Conservation (phyloP, 2,113 vertebrate species). For the Thermophis baileyi region DNA sequence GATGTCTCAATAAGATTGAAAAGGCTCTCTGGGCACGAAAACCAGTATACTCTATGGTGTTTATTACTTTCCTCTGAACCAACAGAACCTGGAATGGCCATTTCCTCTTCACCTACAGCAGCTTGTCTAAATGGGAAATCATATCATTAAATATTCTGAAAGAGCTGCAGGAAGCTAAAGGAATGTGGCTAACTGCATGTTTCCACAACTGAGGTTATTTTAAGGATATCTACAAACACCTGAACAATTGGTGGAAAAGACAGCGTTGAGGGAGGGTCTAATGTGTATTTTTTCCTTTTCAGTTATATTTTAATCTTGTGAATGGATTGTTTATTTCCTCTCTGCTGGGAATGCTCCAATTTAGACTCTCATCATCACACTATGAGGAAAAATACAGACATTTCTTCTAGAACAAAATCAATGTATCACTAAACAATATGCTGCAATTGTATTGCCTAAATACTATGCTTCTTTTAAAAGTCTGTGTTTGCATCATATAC, state of each 20-base stretch:
- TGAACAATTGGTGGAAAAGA: constrained; percentile 33
- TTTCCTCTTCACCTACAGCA: background rate
- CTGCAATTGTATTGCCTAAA: background rate
- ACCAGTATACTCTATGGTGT: background rate
- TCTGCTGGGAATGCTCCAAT: background rate
- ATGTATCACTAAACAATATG: background rate
- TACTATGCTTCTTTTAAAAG: background rate
- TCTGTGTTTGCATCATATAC: background rate
- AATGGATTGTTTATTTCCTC: constrained; percentile 16
- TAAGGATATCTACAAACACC: background rate
- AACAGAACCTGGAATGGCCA: background rate
- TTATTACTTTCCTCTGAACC: background rate
- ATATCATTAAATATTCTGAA: background rate
- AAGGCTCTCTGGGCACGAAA: background rate
- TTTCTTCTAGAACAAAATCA: background rate
- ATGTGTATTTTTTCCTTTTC: background rate
- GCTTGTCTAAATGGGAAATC: constrained; percentile 7
- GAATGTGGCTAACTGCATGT: background rate
- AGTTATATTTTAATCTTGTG: background rate
- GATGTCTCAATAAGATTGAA: background rate
- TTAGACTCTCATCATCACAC: background rate
- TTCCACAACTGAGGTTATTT: background rate
- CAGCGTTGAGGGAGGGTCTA: background rate
- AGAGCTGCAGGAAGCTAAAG: constrained; percentile 1
- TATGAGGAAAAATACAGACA: background rate